Percentiles rank a stretch among this genome's conserved stretches.
Conservation (phyloP, 2,797 vertebrate species). For the Phataginus tricuspis region DNA sequence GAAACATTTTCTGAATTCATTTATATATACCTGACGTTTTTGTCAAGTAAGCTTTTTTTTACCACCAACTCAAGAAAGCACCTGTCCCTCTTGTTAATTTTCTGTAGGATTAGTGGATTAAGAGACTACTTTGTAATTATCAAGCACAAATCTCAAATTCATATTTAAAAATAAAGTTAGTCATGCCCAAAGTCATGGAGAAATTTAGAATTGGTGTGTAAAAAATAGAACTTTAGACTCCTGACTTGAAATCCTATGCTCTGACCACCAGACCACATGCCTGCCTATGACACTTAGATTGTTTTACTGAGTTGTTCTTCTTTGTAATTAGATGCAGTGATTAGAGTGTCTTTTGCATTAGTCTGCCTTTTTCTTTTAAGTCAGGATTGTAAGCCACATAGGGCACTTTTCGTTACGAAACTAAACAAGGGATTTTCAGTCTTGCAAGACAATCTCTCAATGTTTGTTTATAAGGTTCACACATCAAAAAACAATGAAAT, state of each 20-base stretch:
- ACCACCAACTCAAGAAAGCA: constrained; percentile 52
- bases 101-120: constrained; percentile 40
- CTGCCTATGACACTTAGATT: constrained; percentile 74
- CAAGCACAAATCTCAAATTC: constrained; percentile 42
- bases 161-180: constrained; percentile 78
- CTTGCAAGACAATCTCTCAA: constrained; percentile 82
- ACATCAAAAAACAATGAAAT: constrained; percentile 84
- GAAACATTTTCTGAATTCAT: background rate
- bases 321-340: constrained; percentile 83
- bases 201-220: constrained; percentile 75
- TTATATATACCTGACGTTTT: constrained; percentile 26
- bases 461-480: constrained; percentile 83
- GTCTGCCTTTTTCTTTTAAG: constrained; percentile 81
- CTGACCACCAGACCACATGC: constrained; percentile 78
- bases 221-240: constrained; percentile 81
- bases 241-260: constrained; percentile 75
- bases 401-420: constrained; percentile 76
- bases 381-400: constrained; percentile 78
- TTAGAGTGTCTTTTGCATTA: constrained; percentile 80
- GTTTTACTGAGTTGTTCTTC: constrained; percentile 79
- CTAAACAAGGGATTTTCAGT: constrained; percentile 81
- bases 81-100: constrained; percentile 38
- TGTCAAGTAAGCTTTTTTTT: background rate
- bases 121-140: constrained; percentile 64
- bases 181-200: constrained; percentile 70